Conservation (phyloP, 2,797 vertebrate species). For the Mormyrops boulengeri region DNA sequence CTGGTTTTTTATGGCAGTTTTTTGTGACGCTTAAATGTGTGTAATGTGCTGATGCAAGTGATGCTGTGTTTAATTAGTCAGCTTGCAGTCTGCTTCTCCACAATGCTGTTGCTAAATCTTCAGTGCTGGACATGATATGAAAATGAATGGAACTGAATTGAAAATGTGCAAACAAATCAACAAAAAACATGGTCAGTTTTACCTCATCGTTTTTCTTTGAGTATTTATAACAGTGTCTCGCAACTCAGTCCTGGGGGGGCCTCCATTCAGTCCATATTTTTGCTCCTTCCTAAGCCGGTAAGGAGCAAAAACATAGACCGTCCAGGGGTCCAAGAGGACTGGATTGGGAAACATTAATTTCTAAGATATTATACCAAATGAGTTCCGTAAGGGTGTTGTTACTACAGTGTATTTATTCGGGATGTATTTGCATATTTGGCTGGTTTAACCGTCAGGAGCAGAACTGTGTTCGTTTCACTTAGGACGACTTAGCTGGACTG, state of each 20-base stretch:
- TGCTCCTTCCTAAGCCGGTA: background rate
- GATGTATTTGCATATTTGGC: background rate
- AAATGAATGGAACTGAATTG: background rate
- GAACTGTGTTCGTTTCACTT: background rate
- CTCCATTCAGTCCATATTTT: background rate
- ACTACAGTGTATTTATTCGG: background rate
- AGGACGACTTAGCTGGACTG: background rate
- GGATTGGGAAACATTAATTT: background rate
- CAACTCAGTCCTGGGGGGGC: background rate
- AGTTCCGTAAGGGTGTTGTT: background rate
- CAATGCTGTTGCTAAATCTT: background rate
- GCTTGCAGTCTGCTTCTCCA: background rate
- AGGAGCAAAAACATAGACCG: background rate
- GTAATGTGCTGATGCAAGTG: background rate
- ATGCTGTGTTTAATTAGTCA: background rate
- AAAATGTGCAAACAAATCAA: background rate
- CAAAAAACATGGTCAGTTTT: background rate
- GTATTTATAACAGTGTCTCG: background rate
- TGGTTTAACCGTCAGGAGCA: background rate
- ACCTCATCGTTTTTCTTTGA: background rate
- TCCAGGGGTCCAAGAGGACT: background rate
- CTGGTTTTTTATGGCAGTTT: background rate
- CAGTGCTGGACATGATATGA: background rate
- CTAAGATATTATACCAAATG: background rate
- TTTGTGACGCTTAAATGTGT: background rate